Conservation (phyloP, 2,797 vertebrate species). For the Xiphorhynchus erythropygius region DNA sequence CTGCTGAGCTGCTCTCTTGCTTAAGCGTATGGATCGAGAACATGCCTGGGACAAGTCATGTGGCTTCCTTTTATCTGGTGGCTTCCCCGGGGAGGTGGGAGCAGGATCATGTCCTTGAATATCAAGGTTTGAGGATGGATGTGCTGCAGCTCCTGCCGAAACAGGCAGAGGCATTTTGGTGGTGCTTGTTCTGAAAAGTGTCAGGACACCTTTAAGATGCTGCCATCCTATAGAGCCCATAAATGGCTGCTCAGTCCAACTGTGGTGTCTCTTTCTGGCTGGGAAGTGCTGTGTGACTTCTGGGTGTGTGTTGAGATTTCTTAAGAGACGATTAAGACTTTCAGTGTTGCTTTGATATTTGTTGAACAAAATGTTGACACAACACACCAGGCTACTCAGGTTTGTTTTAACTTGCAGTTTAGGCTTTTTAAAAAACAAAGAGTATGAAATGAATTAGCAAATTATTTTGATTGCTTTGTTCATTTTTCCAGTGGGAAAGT, state of each 20-base stretch:
- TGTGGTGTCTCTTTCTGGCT: rapidly evolving
- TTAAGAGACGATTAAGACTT: neutral
- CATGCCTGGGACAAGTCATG: neutral
- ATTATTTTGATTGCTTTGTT: conserved; percentile 54
- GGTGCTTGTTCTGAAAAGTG: neutral
- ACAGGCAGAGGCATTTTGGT: neutral
- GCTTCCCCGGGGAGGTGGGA: neutral
- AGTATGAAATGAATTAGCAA: conserved; percentile 35
- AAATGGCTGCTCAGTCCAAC: rapidly evolving
- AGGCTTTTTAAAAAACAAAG: neutral
- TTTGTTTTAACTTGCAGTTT: neutral
- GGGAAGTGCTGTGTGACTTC: neutral
- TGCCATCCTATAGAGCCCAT: neutral
- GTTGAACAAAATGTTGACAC: neutral
- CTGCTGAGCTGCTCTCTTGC: rapidly evolving
- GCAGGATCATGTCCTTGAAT: rapidly evolving
- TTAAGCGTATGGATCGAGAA: neutral
- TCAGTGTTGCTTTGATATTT: neutral
- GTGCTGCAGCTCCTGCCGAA: rapidly evolving
- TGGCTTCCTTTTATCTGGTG: rapidly evolving
- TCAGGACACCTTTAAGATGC: neutral
- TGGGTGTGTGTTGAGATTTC: neutral
- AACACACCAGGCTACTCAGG: neutral
- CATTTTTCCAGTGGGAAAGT: neutral
- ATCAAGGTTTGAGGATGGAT: neutral